A percentile compares a stretch with the other conserved stretches of the same genome.
phyloP scores from a whole-genome alignment of 2,113 vertebrate genomes.

The Myodes glareolus region DNA sequence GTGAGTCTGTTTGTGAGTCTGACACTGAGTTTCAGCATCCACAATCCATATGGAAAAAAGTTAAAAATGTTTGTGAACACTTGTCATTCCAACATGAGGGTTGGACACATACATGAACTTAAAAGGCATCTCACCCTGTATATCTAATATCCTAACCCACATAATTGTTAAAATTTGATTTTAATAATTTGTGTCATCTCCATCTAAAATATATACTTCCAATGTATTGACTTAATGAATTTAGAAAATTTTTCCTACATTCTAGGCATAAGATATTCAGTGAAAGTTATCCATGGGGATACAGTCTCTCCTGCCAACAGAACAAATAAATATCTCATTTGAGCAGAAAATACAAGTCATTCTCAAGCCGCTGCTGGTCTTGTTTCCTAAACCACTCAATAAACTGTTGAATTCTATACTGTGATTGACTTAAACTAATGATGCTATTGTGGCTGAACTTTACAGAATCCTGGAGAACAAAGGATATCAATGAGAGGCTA shows the following conservation, averaged over 20 bases:
- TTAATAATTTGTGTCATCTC: not conserved
- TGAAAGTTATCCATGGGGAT: not conserved
- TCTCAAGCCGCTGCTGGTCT: not conserved
- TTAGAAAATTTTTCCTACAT: not conserved
- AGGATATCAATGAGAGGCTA: not conserved
- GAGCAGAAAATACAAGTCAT: not conserved
- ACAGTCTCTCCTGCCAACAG: not conserved
- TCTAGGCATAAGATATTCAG: not conserved
- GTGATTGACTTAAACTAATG: not conserved
- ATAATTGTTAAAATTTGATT: not conserved
- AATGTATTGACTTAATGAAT: not conserved
- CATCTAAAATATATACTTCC: not conserved
- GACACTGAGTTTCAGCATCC: not conserved
- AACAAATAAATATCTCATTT: not conserved
- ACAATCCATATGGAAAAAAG: not conserved
- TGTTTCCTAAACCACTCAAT: not conserved
- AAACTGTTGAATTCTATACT: not conserved
- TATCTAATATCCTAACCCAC: not conserved
- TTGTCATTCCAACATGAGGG: too few relatives aligned
- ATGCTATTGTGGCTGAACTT: not conserved
- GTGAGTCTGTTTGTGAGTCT: not conserved
- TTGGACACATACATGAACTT: not conserved
- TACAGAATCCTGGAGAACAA: not conserved
- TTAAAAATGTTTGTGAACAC: not conserved
- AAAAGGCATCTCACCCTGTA: too few relatives aligned